Conservation (phyloP, 2,113 vertebrate genomes). For the Gracilinanus agilis region DNA sequence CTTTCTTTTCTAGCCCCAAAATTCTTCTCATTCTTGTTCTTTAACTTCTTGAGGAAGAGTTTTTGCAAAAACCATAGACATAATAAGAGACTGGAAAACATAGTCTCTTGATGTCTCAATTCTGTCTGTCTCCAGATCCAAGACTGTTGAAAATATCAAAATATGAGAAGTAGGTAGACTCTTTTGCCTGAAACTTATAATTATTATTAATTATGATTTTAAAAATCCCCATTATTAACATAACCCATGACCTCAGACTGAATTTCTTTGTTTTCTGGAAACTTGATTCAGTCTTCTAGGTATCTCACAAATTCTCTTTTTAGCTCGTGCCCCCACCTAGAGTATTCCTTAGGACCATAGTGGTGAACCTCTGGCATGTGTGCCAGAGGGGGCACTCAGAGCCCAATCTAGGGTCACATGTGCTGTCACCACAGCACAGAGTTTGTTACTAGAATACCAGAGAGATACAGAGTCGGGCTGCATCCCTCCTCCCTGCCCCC, state of each 20-base stretch:
- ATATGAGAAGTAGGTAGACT: background rate
- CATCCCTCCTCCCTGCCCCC: no score
- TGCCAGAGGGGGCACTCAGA: no score
- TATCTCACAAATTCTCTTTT: background rate
- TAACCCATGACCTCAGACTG: background rate
- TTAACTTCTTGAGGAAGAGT: background rate
- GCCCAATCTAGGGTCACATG: no score
- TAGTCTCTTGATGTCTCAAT: background rate
- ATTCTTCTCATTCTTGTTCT: background rate
- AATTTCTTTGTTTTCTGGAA: background rate
- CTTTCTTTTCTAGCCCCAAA: slow-evolving; percentile 12
- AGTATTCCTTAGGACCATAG: background rate
- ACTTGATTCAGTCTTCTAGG: background rate
- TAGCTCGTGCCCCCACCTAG: background rate
- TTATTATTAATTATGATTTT: background rate
- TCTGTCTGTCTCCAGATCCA: background rate
- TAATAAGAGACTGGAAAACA: background rate
- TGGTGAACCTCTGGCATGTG: no score
- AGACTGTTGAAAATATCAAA: background rate
- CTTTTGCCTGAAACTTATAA: background rate
- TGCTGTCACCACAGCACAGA: no score
- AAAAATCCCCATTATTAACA: background rate
- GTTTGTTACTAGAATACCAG: no score
- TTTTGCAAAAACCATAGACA: background rate
- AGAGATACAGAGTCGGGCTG: no score